These are phyloP conservation scores for Zosterops japonicus DNA, from an alignment of 2,113 vertebrate genomes.

Conservation along the genomic window DNA sequence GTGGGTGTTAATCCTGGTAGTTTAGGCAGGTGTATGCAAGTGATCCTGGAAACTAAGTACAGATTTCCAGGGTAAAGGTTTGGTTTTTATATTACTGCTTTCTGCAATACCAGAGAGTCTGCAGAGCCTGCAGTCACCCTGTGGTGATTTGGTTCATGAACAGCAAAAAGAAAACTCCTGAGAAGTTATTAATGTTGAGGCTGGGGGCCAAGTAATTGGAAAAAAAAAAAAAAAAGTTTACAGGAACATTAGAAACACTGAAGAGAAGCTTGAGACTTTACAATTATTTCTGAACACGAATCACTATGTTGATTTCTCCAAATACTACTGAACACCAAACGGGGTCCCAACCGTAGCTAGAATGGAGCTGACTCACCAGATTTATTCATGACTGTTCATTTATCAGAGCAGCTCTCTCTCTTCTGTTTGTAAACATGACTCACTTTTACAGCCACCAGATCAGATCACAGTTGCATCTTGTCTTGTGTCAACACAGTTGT, in stretches of 20 bases:
- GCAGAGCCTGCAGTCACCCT: not conserved
- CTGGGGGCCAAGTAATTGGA: not conserved
- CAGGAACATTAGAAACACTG: not conserved
- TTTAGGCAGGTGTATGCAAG: not conserved
- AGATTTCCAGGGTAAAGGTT: not conserved
- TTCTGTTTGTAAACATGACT: not conserved
- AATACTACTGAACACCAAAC: not conserved
- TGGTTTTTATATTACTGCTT: rapidly evolving
- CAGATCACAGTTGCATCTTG: not conserved
- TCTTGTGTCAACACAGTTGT: not conserved
- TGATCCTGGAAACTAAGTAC: not conserved
- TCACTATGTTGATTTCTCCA: not conserved
- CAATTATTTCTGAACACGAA: not conserved
- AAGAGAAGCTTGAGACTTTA: not conserved
- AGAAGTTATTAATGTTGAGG: not conserved
- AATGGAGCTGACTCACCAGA: not conserved
- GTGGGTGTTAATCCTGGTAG: not conserved
- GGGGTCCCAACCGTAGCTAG: not conserved
- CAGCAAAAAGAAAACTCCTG: not conserved
- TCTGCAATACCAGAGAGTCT: not conserved
- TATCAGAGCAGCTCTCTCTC: not conserved
- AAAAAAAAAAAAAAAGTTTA: not conserved
- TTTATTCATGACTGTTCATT: not conserved
- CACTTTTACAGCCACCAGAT: not conserved
- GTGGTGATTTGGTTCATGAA: not conserved